Conservation (phyloP, 1,140 invertebrate species). For the Pseudomyrmex sp. region DNA sequence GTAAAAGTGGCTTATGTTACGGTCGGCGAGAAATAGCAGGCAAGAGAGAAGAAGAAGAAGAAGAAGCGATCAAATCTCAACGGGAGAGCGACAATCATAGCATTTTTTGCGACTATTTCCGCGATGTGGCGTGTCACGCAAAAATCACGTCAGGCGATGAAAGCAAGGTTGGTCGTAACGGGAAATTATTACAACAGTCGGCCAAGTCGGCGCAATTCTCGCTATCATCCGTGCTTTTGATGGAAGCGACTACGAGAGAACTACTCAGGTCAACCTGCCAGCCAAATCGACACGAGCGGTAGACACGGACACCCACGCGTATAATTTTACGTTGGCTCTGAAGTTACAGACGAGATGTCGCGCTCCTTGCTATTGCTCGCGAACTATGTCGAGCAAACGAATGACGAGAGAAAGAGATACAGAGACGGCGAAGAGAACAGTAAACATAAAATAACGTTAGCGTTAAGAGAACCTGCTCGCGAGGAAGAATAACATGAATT, state of each 20-base stretch:
- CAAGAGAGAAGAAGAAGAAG: background rate
- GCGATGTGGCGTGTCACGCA: background rate
- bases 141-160: constrained; percentile 21
- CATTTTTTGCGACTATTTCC: constrained; percentile 33
- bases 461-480: constrained; percentile 13
- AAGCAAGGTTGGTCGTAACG: constrained; percentile 46
- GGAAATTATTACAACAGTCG: constrained; percentile 74
- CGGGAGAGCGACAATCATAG: constrained; percentile 17
- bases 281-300: constrained; percentile 20
- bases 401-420: background rate
- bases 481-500: background rate
- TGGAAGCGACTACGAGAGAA: constrained; percentile 16
- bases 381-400: constrained; percentile 13
- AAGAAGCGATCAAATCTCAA: constrained; percentile 32
- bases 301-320: constrained; percentile 46
- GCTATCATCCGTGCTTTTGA: constrained; percentile 13
- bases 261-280: constrained; percentile 24
- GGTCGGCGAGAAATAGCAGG: background rate
- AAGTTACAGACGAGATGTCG: constrained; percentile 48
- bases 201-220: constrained; percentile 52
- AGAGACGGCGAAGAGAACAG: background rate
- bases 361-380: constrained; percentile 50
- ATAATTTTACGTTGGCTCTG: constrained; percentile 63
- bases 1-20: background rate
- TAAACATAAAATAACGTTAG: constrained; percentile 34